These are phyloP conservation scores for Panzeria rudis DNA, from an alignment of 2,888 invertebrate species.

Conservation along the genomic window DNA sequence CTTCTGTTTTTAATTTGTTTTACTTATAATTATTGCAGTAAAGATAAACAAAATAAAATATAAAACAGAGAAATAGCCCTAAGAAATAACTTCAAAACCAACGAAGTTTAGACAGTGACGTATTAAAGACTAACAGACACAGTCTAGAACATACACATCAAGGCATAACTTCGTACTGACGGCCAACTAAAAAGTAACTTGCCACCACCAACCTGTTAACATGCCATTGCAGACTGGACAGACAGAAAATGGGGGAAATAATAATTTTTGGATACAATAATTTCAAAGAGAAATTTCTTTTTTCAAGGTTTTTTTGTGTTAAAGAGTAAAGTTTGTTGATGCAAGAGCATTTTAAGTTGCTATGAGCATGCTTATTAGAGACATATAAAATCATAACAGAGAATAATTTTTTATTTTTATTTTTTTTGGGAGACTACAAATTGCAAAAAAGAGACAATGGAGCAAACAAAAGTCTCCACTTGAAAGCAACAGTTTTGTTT, in stretches of 20 bases:
- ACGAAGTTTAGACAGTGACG: conserved; percentile 25
- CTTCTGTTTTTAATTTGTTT: conserved; percentile 9
- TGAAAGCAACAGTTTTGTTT: conserved; percentile 70
- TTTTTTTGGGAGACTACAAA: not conserved
- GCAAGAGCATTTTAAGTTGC: conserved; percentile 5
- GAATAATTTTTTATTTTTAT: not conserved
- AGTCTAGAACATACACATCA: not conserved
- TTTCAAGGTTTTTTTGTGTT: not conserved
- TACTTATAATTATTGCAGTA: conserved; percentile 1
- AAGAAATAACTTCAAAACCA: conserved; percentile 50
- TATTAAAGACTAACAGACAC: conserved; percentile 25
- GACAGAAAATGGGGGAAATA: not conserved
- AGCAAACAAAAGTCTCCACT: conserved; percentile 59
- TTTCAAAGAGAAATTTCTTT: conserved; percentile 18
- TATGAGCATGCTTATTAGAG: conserved; percentile 44
- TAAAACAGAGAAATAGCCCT: not conserved
- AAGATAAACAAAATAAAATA: conserved; percentile 22
- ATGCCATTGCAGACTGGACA: not conserved
- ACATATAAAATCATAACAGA: conserved; percentile 41
- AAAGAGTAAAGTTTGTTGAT: not conserved
- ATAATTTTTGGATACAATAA: not conserved
- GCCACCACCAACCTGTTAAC: conserved; percentile 61
- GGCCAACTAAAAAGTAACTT: conserved; percentile 9
- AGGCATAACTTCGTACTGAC: not conserved
- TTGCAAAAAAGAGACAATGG: not conserved